A percentile compares a stretch with the other conserved stretches of the same genome.
Evolutionary conservation across 2,797 vertebrate species (phyloP).

Genomic region (Antennarius maculatus): DNA sequence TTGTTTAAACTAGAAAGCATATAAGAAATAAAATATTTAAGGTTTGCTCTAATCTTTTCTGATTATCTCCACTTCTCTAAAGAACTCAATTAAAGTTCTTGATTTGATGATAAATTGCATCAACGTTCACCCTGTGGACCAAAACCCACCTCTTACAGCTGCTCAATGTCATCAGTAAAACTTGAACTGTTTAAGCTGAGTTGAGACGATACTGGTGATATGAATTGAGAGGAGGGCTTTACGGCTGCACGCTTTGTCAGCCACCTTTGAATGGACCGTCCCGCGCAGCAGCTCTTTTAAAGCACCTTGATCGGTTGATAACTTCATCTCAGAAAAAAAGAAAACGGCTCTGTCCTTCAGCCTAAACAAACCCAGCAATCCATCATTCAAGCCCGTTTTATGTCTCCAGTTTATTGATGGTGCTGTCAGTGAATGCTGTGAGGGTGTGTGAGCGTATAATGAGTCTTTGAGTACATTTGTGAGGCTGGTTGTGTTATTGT

Average conservation of each 20-base stretch:
- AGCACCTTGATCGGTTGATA: background rate
- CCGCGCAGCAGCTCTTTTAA: background rate
- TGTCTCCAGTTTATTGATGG: conserved; percentile 32
- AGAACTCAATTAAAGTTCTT: background rate
- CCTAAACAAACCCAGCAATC: conserved; percentile 25
- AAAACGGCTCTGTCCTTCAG: conserved; percentile 17
- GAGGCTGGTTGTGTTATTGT: background rate
- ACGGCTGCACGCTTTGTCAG: background rate
- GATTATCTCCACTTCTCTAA: background rate
- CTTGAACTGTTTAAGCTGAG: background rate
- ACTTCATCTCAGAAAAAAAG: background rate
- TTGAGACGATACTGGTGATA: background rate
- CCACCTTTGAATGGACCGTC: background rate
- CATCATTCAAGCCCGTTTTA: conserved; percentile 19
- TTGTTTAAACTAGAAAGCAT: background rate
- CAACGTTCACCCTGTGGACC: background rate
- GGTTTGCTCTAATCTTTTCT: background rate
- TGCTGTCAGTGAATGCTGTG: conserved; percentile 11
- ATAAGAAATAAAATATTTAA: background rate
- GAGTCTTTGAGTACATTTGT: background rate
- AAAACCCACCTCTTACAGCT: background rate
- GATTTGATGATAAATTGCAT: background rate
- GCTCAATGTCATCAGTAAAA: background rate
- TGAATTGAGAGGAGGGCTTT: too few relatives aligned
- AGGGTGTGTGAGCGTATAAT: background rate